Evolutionary conservation across 2,888 invertebrate genomes (phyloP), one percentile per base, ranked within the genome.

Genomic region (Clivina fossor): DNA sequence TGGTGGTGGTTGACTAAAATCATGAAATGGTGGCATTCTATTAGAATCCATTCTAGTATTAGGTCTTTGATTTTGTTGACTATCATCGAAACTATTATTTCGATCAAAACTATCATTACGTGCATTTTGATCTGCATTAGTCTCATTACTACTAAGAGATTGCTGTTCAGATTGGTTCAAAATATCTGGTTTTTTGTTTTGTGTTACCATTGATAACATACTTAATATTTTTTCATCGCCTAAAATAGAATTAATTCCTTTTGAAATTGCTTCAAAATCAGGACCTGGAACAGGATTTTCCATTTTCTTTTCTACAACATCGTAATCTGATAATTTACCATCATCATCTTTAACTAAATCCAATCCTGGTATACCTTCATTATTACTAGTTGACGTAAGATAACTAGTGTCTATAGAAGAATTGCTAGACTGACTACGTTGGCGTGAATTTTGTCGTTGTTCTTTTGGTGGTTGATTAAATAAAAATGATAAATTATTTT

Each of bases 281-380:
- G 74, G 80, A 28, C 76, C 78, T 56, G 64, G 67, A 40, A 56
- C 22, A 16, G 59, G 57, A 18, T 60, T 60, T 5, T 60, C 58
- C 30, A 56, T 49, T 30, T 57, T 55, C 15, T 60, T 54, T 37
- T 50, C 37, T 16, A 58, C 62, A 19, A 53, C 55, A 49, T 60
- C 64, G 66, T 73, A 56, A 19, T 58, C 54, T 28, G 40, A 44
- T 32, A 58, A 55, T 11, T 59, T 47, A 3, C 60, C 58, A 33
- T 73, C 72, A 57, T 61, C 67, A 3, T 80, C 79, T 60, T 76
- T 77, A 7, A 85, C 82, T 57, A 88, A 77, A 76, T 88, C 88
- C 55, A 88, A 76, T 0, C 88, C 88, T 7, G 88, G 88, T 66
- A 88, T 88, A 33, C 82, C 83, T 46, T 68, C 64, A 19, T 65